Evolutionary conservation across 1,140 invertebrate species (phyloP).

Genomic region (Andricus grossulariae): DNA sequence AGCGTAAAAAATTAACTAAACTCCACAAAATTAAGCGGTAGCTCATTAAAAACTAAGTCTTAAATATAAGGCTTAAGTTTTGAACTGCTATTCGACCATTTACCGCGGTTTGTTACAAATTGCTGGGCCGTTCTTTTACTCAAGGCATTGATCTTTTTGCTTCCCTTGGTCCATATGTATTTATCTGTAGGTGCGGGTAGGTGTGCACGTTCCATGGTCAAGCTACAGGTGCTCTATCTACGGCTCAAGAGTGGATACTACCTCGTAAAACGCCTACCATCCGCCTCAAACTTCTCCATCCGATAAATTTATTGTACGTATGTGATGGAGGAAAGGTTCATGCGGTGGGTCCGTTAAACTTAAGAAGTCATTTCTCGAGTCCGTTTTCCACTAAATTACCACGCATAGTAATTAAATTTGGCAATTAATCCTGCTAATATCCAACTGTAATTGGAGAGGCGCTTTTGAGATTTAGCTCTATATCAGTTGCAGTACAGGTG

Average conservation of each 20-base stretch:
- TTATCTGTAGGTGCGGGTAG: slow-evolving; percentile 22
- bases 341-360: slow-evolving; percentile 26
- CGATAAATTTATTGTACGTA: slow-evolving; percentile 30
- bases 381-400: slow-evolving; percentile 23
- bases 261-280: slow-evolving; percentile 48
- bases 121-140: slow-evolving; percentile 1
- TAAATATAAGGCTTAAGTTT: slow-evolving; percentile 16
- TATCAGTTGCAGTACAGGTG: slow-evolving; percentile 15
- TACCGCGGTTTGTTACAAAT: neutral
- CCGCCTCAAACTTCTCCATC: slow-evolving; percentile 23
- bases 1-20: neutral
- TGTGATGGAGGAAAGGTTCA: slow-evolving; percentile 20
- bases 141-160: slow-evolving; percentile 15
- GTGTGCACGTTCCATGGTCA: slow-evolving; percentile 31
- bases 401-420: slow-evolving; percentile 26
- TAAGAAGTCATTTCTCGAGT: slow-evolving; percentile 25
- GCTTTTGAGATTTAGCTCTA: slow-evolving; percentile 27
- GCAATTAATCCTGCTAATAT: slow-evolving; percentile 32
- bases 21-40: neutral
- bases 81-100: neutral
- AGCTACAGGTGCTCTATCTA: slow-evolving; percentile 42
- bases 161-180: slow-evolving; percentile 16
- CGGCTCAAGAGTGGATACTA: slow-evolving; percentile 33
- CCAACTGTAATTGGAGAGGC: slow-evolving; percentile 30
- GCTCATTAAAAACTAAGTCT: neutral